Evolutionary conservation across 2,888 invertebrate genomes (phyloP), one percentile per base, ranked within the genome.

Genomic region (Tachystola acroxantha): DNA sequence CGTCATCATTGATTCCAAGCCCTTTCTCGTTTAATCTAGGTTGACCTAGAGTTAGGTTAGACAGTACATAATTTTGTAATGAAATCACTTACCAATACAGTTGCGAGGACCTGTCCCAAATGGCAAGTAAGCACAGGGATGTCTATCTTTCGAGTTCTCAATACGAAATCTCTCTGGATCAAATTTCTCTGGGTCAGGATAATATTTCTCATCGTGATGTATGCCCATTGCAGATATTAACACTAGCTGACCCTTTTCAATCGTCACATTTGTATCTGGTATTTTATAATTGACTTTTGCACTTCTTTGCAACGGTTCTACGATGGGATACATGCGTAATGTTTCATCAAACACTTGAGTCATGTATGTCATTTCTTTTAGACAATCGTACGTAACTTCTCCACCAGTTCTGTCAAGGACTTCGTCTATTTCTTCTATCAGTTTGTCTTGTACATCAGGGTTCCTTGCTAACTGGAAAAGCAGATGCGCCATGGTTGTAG

Each of bases 261-360:
- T 47, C 0, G 46, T 50, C 0, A 70, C 29, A 14, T 67, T 46
- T 6, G 67, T 65, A 7, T 53, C 64, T 0, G 75, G 74, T 10
- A 79, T 43, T 7, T 42, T 49, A 37, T 77, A 77, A 2, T 58
- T 47, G 12, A 53, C 50, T 14, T 54, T 53, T 39, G 80, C 78
- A 6, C 47, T 42, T 30, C 79, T 59, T 29, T 69, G 73, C 1
- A 78, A 55, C 6, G 62, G 42, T 4, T 71, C 65, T 1, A 77
- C 62, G 1, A 84, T 69, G 1, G 88, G 82, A 53, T 77, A 81
- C 45, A 77, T 71, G 12, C 88, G 57, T 13, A 87, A 48, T 0
- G 78, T 71, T 51, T 88, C 88, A 32, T 62, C 53, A n/a, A 76
- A 43, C 3, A 74, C 67, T 59, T 65, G 64, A 26, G 70, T 68